A percentile compares a stretch with the other conserved stretches of the same genome.
Evolutionary conservation across 2,113 vertebrate genomes (phyloP).

Genomic region (Macquaria australasica): DNA sequence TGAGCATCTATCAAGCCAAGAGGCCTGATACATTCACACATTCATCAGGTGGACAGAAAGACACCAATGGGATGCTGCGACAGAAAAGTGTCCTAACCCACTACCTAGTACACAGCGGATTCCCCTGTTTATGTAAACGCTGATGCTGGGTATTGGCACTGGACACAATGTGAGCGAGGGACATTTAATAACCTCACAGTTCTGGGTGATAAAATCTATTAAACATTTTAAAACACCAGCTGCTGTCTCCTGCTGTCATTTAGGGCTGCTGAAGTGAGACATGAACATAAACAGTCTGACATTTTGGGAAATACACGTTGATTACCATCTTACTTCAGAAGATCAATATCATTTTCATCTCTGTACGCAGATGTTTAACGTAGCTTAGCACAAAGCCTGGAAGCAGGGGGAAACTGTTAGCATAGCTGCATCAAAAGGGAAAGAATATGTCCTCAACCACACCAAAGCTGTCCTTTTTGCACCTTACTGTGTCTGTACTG

Average conservation of each 20-base stretch:
- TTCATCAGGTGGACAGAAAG: background rate
- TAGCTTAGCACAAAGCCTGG: background rate
- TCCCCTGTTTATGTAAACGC: too few species aligned
- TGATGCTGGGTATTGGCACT: background rate
- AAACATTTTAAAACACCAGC: conserved; percentile 50
- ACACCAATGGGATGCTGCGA: background rate
- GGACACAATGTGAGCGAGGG: conserved; percentile 7
- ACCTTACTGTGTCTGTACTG: background rate
- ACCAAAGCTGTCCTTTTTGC: background rate
- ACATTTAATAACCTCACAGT: conserved; percentile 18
- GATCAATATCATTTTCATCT: conserved; percentile 55
- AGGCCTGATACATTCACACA: too few species aligned
- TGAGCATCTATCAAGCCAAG: background rate
- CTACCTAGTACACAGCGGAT: background rate
- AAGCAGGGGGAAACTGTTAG: background rate
- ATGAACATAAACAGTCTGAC: conserved; percentile 39
- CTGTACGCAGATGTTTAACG: conserved; percentile 2
- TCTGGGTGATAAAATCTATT: conserved; percentile 42
- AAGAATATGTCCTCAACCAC: background rate
- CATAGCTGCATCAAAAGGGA: background rate
- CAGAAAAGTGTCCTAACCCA: background rate
- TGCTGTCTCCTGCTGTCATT: conserved; percentile 47
- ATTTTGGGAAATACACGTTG: conserved; percentile 53
- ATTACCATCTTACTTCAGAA: conserved; percentile 42
- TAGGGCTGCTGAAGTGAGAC: conserved; percentile 27